Evolutionary conservation across 1,140 invertebrate genomes (phyloP).

Genomic region (Sitophilus oryzae): DNA sequence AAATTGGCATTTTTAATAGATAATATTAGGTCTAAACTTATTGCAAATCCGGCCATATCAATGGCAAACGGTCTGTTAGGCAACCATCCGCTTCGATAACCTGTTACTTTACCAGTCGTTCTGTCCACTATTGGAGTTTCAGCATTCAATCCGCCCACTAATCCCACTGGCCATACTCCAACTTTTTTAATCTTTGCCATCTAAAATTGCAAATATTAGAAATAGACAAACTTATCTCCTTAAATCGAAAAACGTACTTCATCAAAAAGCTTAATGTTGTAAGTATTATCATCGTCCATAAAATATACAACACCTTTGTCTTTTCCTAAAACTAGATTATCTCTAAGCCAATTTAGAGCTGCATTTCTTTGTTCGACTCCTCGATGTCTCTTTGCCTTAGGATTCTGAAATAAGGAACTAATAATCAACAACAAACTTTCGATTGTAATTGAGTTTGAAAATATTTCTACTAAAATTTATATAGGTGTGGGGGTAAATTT

Average conservation of each 20-base stretch:
- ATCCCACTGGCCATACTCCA: conserved; percentile 95
- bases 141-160: conserved; percentile 85
- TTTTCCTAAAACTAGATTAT: conserved; percentile 53
- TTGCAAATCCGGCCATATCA: conserved; percentile 98
- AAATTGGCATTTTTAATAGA: conserved; percentile 74
- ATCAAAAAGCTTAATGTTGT: conserved; percentile 81
- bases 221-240: not conserved
- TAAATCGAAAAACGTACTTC: conserved; percentile 56
- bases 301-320: conserved; percentile 87
- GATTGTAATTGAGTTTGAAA: too few relatives aligned
- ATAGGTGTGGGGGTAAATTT: too few relatives aligned
- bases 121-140: conserved; percentile 72
- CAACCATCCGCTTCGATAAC: conserved; percentile 81
- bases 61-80: conserved; percentile 88
- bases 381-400: conserved; percentile 84
- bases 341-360: conserved; percentile 80
- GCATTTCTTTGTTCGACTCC: conserved; percentile 92
- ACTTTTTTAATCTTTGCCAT: conserved; percentile 81
- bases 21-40: conserved; percentile 77
- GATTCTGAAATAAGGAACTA: conserved; percentile 50
- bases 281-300: conserved; percentile 98
- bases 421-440: too few relatives aligned
- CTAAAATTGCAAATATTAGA: conserved; percentile 42
- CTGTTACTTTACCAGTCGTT: conserved; percentile 64
- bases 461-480: too few relatives aligned